Evolutionary conservation across 2,888 invertebrate species (phyloP), one percentile per base, ranked within the genome.

Genomic region (Drosophila monieri): DNA sequence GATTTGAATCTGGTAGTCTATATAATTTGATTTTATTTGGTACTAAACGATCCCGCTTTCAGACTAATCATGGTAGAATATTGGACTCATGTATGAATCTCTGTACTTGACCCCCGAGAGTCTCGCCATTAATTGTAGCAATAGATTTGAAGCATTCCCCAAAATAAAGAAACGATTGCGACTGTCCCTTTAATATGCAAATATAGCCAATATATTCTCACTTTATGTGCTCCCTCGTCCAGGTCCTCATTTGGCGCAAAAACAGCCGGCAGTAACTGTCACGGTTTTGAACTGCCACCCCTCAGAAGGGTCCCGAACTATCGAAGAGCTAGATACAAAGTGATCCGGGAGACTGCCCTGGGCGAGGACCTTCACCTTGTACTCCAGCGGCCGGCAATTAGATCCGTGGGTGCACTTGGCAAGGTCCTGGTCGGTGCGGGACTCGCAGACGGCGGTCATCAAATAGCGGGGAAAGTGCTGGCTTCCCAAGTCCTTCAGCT

Each of bases 241-340:
- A 21, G 25, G 21, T 57, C n/a, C 41, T 76, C 57, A 78, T 21
- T 80, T 83, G 44, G 78, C 80, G 66, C 91, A 91, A 71, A 90
- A 91, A 66, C 91, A 91, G 37, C 91, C 91, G n/a, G 91, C 90
- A 1, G 90, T 89, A 14, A 91, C 89, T 8, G 89, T 89, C 12
- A 91, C 87, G 0, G 90, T 90, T 68, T 88, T 87, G 52, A 91
- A 91, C 73, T 90, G 88, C 91, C 66, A 77, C 6, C 55, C 35
- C 18, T 71, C 74, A 0, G 74, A 12, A 41, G 53, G 10, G 14
- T 71, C 73, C 32, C 73, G 86, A 10, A 88, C 87, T n/a, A 89
- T 48, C 74, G 1, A 46, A 9, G 1, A 12, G 27, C 8, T 21
- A 8, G 18, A 21, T 49, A 1, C n/a, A 6, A 25, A 15, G 14